These are phyloP conservation scores for Mastigias papua DNA, from an alignment of 30 jellyfish, hydroid and myxozoan genomes.

Conservation along the genomic window DNA sequence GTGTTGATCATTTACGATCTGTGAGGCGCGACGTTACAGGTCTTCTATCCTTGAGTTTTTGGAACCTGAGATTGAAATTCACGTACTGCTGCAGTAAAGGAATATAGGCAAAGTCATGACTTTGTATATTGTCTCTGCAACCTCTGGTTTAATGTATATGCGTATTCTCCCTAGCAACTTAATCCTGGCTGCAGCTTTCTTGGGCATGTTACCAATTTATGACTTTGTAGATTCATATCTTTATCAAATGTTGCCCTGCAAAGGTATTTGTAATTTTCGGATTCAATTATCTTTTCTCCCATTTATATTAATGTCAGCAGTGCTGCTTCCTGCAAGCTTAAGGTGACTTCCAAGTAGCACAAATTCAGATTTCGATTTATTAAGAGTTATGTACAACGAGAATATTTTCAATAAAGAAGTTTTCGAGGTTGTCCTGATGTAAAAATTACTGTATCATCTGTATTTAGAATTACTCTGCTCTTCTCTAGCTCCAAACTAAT, in stretches of 20 bases:
- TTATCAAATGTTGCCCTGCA: too few relatives aligned
- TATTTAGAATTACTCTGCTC: neutral
- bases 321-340: too few relatives aligned
- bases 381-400: neutral
- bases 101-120: slow-evolving; percentile 13
- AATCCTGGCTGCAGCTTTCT: neutral
- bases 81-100: neutral
- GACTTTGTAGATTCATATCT: neutral
- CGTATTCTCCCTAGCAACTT: neutral
- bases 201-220: neutral
- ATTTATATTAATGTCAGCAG: too few relatives aligned
- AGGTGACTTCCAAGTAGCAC: neutral
- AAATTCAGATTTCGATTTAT: neutral
- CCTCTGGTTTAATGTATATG: neutral
- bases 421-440: neutral
- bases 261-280: too few relatives aligned
- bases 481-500: neutral
- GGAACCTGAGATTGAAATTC: neutral
- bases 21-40: neutral
- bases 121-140: neutral
- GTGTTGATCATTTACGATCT: neutral
- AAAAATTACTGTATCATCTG: neutral
- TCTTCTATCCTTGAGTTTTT: neutral
- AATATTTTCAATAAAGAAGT: neutral
- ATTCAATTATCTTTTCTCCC: too few relatives aligned